Evolutionary conservation across 1,140 invertebrate species (phyloP), one percentile per base, ranked within the genome.

Genomic region (Eurytemora carolleeae): DNA sequence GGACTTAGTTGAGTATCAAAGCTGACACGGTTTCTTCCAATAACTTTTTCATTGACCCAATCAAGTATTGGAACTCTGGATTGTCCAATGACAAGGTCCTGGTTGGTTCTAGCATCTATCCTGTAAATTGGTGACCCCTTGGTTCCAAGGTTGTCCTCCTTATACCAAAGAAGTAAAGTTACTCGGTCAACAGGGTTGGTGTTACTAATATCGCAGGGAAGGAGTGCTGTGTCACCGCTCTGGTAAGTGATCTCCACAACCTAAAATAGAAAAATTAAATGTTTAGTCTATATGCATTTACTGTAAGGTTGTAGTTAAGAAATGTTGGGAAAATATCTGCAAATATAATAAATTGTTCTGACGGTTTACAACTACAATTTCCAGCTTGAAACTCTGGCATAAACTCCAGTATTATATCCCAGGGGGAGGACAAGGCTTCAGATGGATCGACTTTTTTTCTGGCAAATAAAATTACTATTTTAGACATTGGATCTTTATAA

Each of bases 191-290:
- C 31, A 12, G 31, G 31, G 63, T 80, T 78, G 2, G 72, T 73
- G 0, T 77, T 73, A 69, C 83, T 81, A 68, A 87, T 85, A 74
- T 87, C 83, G 73, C 86, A 88, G 52, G 86, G 86, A 66, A 89
- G 74, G 59, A 78, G 79, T 63, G 84, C 84, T 62, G 79, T 83
- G 60, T 81, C 76, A 55, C 83, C 82, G 62, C 20, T n/a, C 25
- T 62, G 60, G 25, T 62, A 62, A 2, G 54, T 56, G 7, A 62
- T 12, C 31, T 44, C 31, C 7, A 12, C 31, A 44, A 44, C 31
- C 31, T 44, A n/a, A 44, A 44, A 44, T n/a, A n/a, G n/a, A n/a
- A n/a, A n/a, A n/a, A n/a, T n/a, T n/a, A n/a, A n/a, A n/a, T n/a
- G n/a, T n/a, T n/a, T n/a, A n/a, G n/a, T n/a, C n/a, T n/a, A n/a